phyloP scores from a whole-genome alignment of 2,797 vertebrate genomes.

The Euthynnus affinis region DNA sequence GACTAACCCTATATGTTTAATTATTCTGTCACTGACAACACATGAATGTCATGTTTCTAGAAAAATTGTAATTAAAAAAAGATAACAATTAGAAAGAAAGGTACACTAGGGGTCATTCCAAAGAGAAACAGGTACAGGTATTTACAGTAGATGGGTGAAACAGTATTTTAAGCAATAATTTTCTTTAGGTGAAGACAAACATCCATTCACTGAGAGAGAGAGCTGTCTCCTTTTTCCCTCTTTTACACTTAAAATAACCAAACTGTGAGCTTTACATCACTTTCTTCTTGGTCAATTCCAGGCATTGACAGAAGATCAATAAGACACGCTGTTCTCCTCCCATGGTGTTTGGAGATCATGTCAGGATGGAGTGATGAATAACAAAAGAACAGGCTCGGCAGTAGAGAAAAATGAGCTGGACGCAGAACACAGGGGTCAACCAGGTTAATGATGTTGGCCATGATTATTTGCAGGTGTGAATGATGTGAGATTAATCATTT shows the following conservation, averaged over 20 bases:
- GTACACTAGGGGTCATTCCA: neutral
- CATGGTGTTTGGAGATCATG: slow-evolving; percentile 76
- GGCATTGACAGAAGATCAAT: slow-evolving; percentile 84
- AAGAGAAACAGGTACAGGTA: neutral
- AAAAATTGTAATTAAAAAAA: neutral
- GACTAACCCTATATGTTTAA: too few relatives aligned
- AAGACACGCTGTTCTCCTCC: slow-evolving; percentile 77
- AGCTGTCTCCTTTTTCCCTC: slow-evolving; percentile 17
- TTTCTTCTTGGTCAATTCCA: slow-evolving; percentile 74
- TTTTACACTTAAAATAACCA: slow-evolving; percentile 51
- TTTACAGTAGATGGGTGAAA: neutral
- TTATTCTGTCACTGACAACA: neutral
- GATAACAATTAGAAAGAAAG: neutral
- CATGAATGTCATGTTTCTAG: neutral
- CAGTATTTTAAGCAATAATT: neutral
- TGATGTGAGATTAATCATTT: slow-evolving; percentile 78
- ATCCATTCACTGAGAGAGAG: slow-evolving; percentile 11
- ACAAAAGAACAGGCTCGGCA: slow-evolving; percentile 70
- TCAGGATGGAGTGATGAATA: slow-evolving; percentile 83
- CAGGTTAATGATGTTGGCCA: slow-evolving; percentile 78
- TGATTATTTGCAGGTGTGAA: slow-evolving; percentile 82
- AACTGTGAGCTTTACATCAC: slow-evolving; percentile 61
- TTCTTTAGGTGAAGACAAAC: neutral
- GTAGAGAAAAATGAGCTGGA: slow-evolving; percentile 72
- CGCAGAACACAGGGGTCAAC: slow-evolving; percentile 69